These are phyloP conservation scores for Lutraria lutraria DNA, from an alignment of 2,888 invertebrate species.

Conservation along the genomic window DNA sequence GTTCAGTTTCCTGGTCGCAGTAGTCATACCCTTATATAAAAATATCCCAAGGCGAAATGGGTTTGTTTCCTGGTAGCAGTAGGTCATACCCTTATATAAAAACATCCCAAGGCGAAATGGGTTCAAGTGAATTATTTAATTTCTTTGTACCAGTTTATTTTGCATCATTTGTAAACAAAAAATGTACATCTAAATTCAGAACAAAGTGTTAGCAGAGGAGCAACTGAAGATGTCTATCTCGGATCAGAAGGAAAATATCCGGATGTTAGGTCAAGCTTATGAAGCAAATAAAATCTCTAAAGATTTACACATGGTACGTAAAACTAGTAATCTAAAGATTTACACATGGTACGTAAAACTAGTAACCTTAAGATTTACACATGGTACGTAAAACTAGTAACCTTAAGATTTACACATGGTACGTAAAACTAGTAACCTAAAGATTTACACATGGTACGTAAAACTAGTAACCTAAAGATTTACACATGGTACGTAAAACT, in stretches of 20 bases:
- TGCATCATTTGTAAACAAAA: background rate
- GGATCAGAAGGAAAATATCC: slow-evolving; percentile 70
- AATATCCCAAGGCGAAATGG: too few species aligned
- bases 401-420: slow-evolving; percentile 70
- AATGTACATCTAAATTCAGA: slow-evolving; percentile 45
- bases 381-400: slow-evolving; percentile 48
- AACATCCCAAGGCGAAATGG: too few species aligned
- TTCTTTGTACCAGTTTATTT: too few species aligned
- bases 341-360: slow-evolving; percentile 63
- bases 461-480: slow-evolving; percentile 53
- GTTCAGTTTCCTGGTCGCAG: too few species aligned
- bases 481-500: slow-evolving; percentile 61
- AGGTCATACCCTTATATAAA: too few species aligned
- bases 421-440: slow-evolving; percentile 48
- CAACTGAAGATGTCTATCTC: slow-evolving; percentile 66
- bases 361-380: slow-evolving; percentile 64
- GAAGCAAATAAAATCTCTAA: slow-evolving; percentile 73
- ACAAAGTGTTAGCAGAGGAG: slow-evolving; percentile 54
- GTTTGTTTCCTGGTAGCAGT: too few species aligned
- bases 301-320: slow-evolving; percentile 68
- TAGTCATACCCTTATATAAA: too few species aligned
- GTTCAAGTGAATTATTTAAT: too few species aligned
- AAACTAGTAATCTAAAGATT: slow-evolving; percentile 54
- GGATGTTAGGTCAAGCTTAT: slow-evolving; percentile 66
- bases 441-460: slow-evolving; percentile 67